A percentile compares a stretch with the other conserved stretches of the same genome.
These are phyloP conservation scores for Syngnathoides biaculeatus DNA, from an alignment of 2,113 vertebrate species.

Conservation along the genomic window DNA sequence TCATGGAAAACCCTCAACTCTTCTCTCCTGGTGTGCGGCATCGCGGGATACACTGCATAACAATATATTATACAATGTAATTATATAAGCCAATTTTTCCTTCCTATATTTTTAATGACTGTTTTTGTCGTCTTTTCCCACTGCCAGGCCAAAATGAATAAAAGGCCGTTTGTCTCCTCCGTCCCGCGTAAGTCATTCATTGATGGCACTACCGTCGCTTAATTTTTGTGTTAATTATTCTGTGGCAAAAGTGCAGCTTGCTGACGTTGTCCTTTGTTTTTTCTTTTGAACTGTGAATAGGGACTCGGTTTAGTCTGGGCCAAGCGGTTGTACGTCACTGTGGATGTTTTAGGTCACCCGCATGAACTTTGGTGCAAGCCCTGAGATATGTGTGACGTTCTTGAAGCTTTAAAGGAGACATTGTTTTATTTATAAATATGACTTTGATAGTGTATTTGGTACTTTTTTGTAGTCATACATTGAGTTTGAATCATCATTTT, in stretches of 20 bases:
- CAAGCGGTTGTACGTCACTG: constrained; percentile 38
- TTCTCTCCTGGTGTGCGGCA: not conserved
- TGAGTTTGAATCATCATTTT: not conserved
- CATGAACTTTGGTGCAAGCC: constrained; percentile 7
- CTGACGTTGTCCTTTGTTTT: constrained; percentile 26
- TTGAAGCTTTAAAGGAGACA: not conserved
- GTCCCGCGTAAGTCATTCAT: constrained; percentile 30
- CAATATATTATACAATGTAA: not conserved
- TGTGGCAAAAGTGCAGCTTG: constrained; percentile 12
- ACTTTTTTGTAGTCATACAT: not conserved
- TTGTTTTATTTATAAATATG: too few species aligned
- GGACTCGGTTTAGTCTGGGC: constrained; percentile 15
- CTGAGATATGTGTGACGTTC: constrained; percentile 18
- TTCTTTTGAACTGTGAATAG: constrained; percentile 16
- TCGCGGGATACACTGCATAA: not conserved
- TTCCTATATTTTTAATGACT: not conserved
- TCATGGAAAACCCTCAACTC: not conserved
- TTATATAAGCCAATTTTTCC: not conserved
- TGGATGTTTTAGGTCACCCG: constrained; percentile 24
- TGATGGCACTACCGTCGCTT: constrained; percentile 46
- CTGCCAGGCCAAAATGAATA: constrained; percentile 22
- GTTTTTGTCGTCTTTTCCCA: constrained; percentile 18
- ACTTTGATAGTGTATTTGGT: not conserved
- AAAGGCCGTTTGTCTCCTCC: constrained; percentile 32
- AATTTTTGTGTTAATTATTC: constrained; percentile 26